Conservation (phyloP, 2,113 vertebrate species). For the Mesocricetus auratus region DNA sequence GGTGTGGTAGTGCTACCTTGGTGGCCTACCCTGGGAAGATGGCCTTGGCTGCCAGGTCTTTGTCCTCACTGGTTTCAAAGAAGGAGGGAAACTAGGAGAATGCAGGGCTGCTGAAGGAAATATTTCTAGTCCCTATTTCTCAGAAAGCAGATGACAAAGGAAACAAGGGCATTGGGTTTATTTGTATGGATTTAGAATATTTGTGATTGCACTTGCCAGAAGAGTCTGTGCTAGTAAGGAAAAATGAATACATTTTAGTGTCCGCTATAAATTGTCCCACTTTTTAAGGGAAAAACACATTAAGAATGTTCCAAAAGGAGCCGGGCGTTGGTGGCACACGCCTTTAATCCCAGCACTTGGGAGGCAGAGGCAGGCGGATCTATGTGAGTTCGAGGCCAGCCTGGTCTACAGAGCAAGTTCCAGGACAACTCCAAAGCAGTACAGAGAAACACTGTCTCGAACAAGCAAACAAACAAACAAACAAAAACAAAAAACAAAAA, state of each 20-base stretch:
- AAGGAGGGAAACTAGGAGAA: background rate
- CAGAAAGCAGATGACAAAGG: constrained; percentile 2
- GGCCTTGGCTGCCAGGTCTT: background rate
- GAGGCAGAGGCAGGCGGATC: too few species aligned
- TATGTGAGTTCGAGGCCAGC: too few species aligned
- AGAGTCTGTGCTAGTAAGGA: background rate
- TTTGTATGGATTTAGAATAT: background rate
- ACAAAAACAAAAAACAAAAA: too few species aligned
- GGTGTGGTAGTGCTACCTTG: accelerated
- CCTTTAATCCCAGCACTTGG: too few species aligned
- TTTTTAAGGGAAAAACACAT: constrained; percentile 1
- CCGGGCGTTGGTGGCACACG: too few species aligned
- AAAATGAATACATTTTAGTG: constrained; percentile 24
- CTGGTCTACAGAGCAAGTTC: too few species aligned
- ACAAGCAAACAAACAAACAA: too few species aligned
- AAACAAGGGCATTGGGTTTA: background rate
- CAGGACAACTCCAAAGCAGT: too few species aligned
- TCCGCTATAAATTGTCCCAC: background rate
- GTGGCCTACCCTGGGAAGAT: background rate
- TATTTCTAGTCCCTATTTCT: background rate
- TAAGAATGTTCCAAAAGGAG: background rate
- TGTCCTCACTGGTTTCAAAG: constrained; percentile 1
- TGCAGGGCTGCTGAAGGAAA: background rate
- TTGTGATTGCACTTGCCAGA: constrained; percentile 31
- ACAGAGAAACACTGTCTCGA: too few species aligned